These are phyloP conservation scores for Zoroaster sp. DNA, from an alignment of 53 echinoderm and acorn worm species.

Conservation along the genomic window DNA sequence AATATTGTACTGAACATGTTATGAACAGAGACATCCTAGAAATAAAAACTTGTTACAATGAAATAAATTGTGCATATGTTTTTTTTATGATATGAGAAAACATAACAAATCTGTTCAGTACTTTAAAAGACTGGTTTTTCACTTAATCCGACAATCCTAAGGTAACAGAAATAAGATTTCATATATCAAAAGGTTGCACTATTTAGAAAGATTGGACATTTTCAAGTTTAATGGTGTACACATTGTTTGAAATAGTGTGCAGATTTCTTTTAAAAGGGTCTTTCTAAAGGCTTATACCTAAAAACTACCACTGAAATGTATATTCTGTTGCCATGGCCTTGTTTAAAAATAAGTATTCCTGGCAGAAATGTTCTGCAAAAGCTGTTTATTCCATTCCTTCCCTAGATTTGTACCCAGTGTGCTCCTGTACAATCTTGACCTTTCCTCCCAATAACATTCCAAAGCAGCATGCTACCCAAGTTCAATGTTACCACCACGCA, in stretches of 20 bases:
- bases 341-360: no score
- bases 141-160: background rate
- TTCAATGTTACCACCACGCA: background rate
- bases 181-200: no score
- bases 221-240: no score
- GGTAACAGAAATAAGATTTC: background rate
- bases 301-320: no score
- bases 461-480: background rate
- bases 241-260: no score
- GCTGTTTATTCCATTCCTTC: background rate
- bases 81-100: background rate
- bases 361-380: no score
- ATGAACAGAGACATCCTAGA: background rate
- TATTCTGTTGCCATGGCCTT: no score
- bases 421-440: background rate
- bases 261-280: no score
- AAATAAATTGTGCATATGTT: background rate
- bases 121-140: background rate
- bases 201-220: no score
- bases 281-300: no score
- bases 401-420: background rate
- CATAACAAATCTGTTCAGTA: background rate
- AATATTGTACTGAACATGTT: background rate
- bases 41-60: background rate
- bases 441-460: background rate